These are phyloP conservation scores for Uloborus plumipes DNA, from an alignment of 2,888 invertebrate genomes.

Conservation along the genomic window DNA sequence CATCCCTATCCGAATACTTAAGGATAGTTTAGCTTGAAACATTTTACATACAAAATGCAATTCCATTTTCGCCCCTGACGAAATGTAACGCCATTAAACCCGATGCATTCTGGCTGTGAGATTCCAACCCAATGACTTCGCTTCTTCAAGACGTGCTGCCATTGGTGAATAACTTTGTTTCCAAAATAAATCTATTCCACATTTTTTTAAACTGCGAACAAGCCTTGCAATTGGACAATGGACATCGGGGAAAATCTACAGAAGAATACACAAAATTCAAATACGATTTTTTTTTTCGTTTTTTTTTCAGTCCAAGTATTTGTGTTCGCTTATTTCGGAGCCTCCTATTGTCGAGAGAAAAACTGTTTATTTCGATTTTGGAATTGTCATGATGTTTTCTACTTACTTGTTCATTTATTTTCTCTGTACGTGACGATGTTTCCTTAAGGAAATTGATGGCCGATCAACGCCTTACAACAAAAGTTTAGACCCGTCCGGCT, in stretches of 20 bases:
- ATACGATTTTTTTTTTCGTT: not conserved
- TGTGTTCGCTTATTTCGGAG: constrained; percentile 7
- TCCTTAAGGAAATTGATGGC: constrained; percentile 30
- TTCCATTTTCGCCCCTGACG: too few species aligned
- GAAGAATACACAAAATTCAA: constrained; percentile 14
- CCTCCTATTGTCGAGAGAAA: constrained; percentile 17
- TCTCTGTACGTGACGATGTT: constrained; percentile 37
- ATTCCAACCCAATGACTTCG: too few species aligned
- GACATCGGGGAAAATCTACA: not conserved
- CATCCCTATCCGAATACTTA: too few species aligned
- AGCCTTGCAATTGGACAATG: constrained; percentile 18
- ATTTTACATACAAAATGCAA: too few species aligned
- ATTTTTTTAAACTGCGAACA: constrained; percentile 1
- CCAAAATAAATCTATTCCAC: not conserved
- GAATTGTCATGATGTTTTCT: constrained; percentile 16
- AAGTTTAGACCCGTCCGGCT: not conserved
- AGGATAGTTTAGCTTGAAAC: too few species aligned
- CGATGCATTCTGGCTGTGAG: too few species aligned
- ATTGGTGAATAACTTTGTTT: too few species aligned
- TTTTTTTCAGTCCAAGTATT: not conserved
- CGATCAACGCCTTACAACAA: constrained; percentile 26
- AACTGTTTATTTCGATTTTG: constrained; percentile 23
- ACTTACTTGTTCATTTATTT: constrained; percentile 42
- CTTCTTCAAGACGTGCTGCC: too few species aligned
- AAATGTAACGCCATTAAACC: too few species aligned